These are phyloP conservation scores for Nibea albiflora DNA, from an alignment of 2,113 vertebrate genomes.

Conservation along the genomic window DNA sequence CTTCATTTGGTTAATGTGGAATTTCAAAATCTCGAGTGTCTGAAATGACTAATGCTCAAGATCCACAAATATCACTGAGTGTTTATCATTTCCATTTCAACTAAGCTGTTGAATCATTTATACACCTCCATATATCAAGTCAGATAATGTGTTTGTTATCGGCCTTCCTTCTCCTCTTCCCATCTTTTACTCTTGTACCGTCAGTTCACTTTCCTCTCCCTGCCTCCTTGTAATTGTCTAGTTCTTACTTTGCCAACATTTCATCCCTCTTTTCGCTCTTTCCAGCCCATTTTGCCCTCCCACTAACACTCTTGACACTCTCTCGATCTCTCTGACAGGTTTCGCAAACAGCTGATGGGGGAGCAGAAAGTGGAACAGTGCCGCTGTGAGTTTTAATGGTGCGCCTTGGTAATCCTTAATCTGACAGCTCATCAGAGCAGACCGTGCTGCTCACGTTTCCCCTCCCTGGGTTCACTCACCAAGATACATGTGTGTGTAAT, in stretches of 20 bases:
- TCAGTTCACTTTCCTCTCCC: constrained; percentile 27
- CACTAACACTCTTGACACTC: constrained; percentile 1
- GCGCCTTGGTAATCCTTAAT: constrained; percentile 63
- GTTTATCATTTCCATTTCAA: background rate
- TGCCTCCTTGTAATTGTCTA: constrained; percentile 44
- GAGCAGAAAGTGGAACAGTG: constrained; percentile 43
- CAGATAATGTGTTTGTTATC: constrained; percentile 43
- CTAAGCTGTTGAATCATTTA: constrained; percentile 15
- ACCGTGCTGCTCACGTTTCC: constrained; percentile 25
- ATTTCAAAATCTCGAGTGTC: background rate
- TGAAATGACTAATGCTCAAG: background rate
- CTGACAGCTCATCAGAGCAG: constrained; percentile 67
- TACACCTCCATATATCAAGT: constrained; percentile 40
- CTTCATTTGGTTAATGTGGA: background rate
- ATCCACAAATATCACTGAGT: background rate
- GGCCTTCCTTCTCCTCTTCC: background rate
- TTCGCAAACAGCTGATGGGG: constrained; percentile 55
- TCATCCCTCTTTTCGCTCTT: background rate
- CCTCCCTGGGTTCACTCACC: constrained; percentile 3
- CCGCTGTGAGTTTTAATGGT: constrained; percentile 55
- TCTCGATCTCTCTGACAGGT: constrained; percentile 49
- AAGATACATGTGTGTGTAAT: constrained; percentile 23
- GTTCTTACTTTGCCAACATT: constrained; percentile 28
- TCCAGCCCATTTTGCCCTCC: constrained; percentile 6
- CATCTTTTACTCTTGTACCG: background rate